Percentiles rank a stretch among this genome's conserved stretches.
Evolutionary conservation across 53 echinoderm and acorn worm species (phyloP).

Genomic region (Hippasteria phrygiana): DNA sequence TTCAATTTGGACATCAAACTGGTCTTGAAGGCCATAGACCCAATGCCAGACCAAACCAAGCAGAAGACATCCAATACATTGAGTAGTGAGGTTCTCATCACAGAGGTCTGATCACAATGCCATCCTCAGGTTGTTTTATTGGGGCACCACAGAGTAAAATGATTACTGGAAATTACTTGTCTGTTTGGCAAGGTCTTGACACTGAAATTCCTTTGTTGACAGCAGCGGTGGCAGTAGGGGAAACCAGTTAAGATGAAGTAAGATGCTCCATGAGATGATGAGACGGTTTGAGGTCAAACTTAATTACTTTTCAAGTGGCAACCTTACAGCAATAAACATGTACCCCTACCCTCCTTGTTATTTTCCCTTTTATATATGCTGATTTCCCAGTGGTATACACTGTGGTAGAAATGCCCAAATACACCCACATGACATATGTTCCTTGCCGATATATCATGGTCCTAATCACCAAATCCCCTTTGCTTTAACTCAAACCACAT

Average conservation of each 20-base stretch:
- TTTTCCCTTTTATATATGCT: too few species aligned
- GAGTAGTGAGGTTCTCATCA: not conserved
- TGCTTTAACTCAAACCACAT: not conserved
- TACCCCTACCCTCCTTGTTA: too few species aligned
- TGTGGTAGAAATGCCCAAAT: not conserved
- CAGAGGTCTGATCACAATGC: not conserved
- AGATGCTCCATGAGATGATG: too few species aligned
- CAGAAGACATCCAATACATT: not conserved
- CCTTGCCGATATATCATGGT: not conserved
- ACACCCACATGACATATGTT: not conserved
- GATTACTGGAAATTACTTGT: not conserved
- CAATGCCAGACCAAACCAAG: not conserved
- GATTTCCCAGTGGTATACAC: not conserved
- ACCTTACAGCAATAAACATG: too few species aligned
- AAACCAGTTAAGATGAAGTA: too few species aligned
- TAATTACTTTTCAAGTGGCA: too few species aligned
- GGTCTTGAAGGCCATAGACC: not conserved
- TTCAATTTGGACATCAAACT: too few species aligned
- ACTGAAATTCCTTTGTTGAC: not conserved
- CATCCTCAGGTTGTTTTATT: conserved; percentile 4
- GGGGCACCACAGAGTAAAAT: not conserved
- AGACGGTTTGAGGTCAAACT: too few species aligned
- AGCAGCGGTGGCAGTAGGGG: too few species aligned
- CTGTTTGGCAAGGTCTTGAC: not conserved
- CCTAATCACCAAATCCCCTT: not conserved